A percentile compares a stretch with the other conserved stretches of the same genome.
phyloP scores from a whole-genome alignment of 2,888 invertebrate species.

The Amphiduros pacificus region DNA sequence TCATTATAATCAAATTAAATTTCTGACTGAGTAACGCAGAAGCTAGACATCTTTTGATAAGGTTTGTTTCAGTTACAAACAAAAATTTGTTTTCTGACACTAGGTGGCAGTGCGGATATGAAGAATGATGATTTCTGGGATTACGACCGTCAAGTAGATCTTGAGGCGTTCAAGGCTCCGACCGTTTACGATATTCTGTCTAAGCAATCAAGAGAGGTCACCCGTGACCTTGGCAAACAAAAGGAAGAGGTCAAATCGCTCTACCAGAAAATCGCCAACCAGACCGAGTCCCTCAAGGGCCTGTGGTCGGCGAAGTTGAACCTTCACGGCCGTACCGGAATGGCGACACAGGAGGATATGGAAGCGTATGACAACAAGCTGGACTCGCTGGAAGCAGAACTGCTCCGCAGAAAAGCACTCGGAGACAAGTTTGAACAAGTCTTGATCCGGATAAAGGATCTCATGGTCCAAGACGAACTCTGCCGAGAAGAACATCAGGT shows the following conservation, averaged over 20 bases:
- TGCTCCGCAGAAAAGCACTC: constrained; percentile 47
- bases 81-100: too few relatives aligned
- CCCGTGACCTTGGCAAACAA: constrained; percentile 49
- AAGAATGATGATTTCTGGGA: constrained; percentile 57
- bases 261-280: constrained; percentile 50
- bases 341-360: constrained; percentile 49
- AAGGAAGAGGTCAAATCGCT: constrained; percentile 55
- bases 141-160: constrained; percentile 51
- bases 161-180: constrained; percentile 52
- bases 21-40: too few relatives aligned
- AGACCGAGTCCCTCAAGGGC: constrained; percentile 53
- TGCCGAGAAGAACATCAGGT: constrained; percentile 52
- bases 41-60: too few relatives aligned
- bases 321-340: constrained; percentile 41
- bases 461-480: constrained; percentile 44
- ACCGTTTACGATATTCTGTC: constrained; percentile 52
- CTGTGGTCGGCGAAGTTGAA: constrained; percentile 57
- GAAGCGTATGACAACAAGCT: constrained; percentile 43
- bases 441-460: constrained; percentile 36
- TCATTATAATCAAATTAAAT: too few relatives aligned
- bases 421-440: constrained; percentile 44
- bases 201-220: constrained; percentile 47
- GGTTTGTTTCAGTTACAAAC: too few relatives aligned
- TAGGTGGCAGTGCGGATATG: constrained; percentile 33
- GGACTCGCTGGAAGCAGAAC: constrained; percentile 45